phyloP scores from a whole-genome alignment of 1,140 invertebrate genomes.

The Goniozus legneri region DNA sequence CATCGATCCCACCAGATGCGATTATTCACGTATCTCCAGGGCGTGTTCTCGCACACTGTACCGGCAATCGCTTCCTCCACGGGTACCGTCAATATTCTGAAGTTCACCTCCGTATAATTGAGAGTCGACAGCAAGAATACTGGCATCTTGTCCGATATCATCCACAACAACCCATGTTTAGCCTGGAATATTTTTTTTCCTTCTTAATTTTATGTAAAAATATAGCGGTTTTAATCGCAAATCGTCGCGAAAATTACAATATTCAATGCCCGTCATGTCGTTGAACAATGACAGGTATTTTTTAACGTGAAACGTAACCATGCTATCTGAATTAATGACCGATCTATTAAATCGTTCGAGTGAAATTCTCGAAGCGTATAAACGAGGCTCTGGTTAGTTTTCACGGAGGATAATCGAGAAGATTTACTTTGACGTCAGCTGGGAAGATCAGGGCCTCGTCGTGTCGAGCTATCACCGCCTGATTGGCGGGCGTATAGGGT shows the following conservation, averaged over 20 bases:
- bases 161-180: conserved; percentile 58
- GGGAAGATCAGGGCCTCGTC: conserved; percentile 74
- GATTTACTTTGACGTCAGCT: conserved; percentile 69
- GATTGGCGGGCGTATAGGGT: conserved; percentile 64
- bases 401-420: too few relatives aligned
- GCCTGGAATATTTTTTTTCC: conserved; percentile 23
- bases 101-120: conserved; percentile 74
- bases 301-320: too few relatives aligned
- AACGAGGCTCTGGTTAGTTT: too few relatives aligned
- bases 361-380: too few relatives aligned
- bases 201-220: too few relatives aligned
- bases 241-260: too few relatives aligned
- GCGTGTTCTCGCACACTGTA: conserved; percentile 64
- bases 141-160: conserved; percentile 78
- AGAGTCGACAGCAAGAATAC: conserved; percentile 68
- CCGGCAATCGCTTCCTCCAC: conserved; percentile 62
- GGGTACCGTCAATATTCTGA: conserved; percentile 69
- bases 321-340: too few relatives aligned
- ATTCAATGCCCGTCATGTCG: too few relatives aligned
- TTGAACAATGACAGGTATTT: too few relatives aligned
- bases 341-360: too few relatives aligned
- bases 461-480: conserved; percentile 70
- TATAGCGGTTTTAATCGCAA: too few relatives aligned
- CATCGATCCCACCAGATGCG: conserved; percentile 31
- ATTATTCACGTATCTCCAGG: conserved; percentile 34